A percentile compares a stretch with the other conserved stretches of the same genome.
These are phyloP conservation scores for Geotrupes spiniger DNA, from an alignment of 2,888 invertebrate species.

Conservation along the genomic window DNA sequence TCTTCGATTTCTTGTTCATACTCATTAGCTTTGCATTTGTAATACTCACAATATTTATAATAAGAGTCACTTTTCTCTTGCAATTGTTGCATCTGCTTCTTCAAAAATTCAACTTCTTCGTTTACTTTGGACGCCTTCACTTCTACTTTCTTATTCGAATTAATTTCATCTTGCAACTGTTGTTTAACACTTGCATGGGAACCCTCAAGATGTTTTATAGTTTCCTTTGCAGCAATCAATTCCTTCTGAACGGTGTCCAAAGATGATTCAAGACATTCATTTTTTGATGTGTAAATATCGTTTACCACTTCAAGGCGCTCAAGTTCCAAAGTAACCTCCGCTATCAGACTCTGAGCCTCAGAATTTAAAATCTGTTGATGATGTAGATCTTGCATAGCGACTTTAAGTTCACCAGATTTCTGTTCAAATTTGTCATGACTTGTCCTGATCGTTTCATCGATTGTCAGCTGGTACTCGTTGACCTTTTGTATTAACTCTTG, in stretches of 20 bases:
- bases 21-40: conserved; percentile 34
- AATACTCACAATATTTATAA: conserved; percentile 34
- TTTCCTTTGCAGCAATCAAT: conserved; percentile 11
- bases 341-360: conserved; percentile 15
- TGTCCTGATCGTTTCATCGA: conserved; percentile 15
- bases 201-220: conserved; percentile 1
- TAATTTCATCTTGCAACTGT: neutral
- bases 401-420: conserved; percentile 19
- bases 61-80: conserved; percentile 32
- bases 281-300: conserved; percentile 16
- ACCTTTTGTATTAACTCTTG: conserved; percentile 37
- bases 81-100: conserved; percentile 33
- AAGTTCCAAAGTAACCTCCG: conserved; percentile 11
- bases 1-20: conserved; percentile 40
- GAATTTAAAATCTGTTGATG: conserved; percentile 17
- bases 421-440: conserved; percentile 22
- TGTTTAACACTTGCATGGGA: conserved; percentile 25
- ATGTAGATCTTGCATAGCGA: conserved; percentile 17
- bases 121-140: too few relatives aligned
- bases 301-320: conserved; percentile 20
- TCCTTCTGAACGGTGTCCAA: conserved; percentile 2
- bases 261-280: conserved; percentile 18
- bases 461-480: conserved; percentile 24
- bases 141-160: conserved; percentile 5
- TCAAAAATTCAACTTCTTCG: conserved; percentile 30